Base-by-base conservation (phyloP, 2,888 invertebrate genomes). In the Aleiodes alternator region DNA sequence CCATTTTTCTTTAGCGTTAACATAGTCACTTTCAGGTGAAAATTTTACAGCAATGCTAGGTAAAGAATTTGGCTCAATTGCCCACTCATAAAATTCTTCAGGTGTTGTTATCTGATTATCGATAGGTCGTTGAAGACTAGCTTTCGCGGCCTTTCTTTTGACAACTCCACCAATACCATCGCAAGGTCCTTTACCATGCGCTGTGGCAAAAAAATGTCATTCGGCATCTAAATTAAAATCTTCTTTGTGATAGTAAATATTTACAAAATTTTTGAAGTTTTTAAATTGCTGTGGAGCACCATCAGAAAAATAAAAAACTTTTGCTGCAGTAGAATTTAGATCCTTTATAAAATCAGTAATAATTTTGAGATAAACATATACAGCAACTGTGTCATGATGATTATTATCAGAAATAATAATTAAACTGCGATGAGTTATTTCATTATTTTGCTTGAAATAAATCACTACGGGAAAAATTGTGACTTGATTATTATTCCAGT, bases 391-490 rank as follows among this genome's bases (percentile, higher is more conserved):
- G 38, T 77, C 73, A 69, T 78, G 78, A 7, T 64, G 71, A 12
- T 34, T 12, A 14, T 34, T 23, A 66, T 79, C 77, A 31, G 77
- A 77, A 29, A 78, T 69, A 9, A 68, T 69, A 6, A 75, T 73
- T 50, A 79, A 55, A 50, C 76, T 76, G 8, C 12, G 7, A 50
- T 70, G 73, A 73, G 59, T 59, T 6, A 70, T n/a, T 5, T 72
- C 61, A 11, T 51, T 16, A 61, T 68, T 38, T 7, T 70, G 43
- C 64, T 59, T 69, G 53, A 74, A 79, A 71, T 80, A 80, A 34
- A 66, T 48, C 6, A 75, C 75, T 16, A 76, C 73, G 50, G 78
- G 71, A 48, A n/a, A n/a, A n/a, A n/a, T n/a, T n/a, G n/a, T n/a
- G n/a, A n/a, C n/a, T n/a, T n/a, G n/a, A n/a, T n/a, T n/a, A n/a